Evolutionary conservation across 2,797 vertebrate species (phyloP).

Genomic region (Eurystomus glaucurus): DNA sequence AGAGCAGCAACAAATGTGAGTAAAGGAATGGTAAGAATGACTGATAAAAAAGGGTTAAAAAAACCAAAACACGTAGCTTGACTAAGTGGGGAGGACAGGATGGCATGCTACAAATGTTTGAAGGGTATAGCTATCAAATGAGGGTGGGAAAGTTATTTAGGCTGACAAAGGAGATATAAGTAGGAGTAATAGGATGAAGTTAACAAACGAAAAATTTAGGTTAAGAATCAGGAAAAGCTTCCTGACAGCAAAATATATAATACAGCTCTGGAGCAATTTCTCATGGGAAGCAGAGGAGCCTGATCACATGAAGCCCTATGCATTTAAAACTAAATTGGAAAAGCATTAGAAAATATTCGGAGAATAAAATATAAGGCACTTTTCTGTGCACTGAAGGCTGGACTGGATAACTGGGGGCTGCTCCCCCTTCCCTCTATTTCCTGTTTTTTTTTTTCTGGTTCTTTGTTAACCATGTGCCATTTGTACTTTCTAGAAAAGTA

Average conservation of each 20-base stretch:
- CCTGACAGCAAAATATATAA: conserved; percentile 59
- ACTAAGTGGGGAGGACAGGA: not conserved
- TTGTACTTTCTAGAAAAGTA: conserved; percentile 63
- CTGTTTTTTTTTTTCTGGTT: not conserved
- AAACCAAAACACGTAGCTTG: not conserved
- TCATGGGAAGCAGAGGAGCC: conserved; percentile 26
- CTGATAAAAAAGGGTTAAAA: conserved; percentile 9
- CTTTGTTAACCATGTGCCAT: conserved; percentile 7
- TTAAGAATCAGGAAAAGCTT: conserved; percentile 65
- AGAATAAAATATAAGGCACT: conserved; percentile 15
- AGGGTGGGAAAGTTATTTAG: conserved; percentile 35
- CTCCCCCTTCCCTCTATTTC: not conserved
- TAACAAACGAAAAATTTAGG: conserved; percentile 61
- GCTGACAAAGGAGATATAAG: conserved; percentile 21
- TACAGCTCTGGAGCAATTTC: conserved; percentile 34
- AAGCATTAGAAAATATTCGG: conserved; percentile 56
- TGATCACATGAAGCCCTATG: not conserved
- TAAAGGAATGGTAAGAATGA: not conserved
- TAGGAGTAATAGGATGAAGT: conserved; percentile 60
- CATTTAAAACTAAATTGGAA: conserved; percentile 57
- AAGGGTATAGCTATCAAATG: conserved; percentile 42
- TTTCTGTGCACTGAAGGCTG: not conserved
- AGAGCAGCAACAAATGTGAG: not conserved
- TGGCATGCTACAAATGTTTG: conserved; percentile 35
- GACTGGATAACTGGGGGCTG: not conserved